Percentiles rank a stretch among this genome's conserved stretches.
phyloP scores from a whole-genome alignment of 2,888 invertebrate genomes.

The Drosophila mimica region DNA sequence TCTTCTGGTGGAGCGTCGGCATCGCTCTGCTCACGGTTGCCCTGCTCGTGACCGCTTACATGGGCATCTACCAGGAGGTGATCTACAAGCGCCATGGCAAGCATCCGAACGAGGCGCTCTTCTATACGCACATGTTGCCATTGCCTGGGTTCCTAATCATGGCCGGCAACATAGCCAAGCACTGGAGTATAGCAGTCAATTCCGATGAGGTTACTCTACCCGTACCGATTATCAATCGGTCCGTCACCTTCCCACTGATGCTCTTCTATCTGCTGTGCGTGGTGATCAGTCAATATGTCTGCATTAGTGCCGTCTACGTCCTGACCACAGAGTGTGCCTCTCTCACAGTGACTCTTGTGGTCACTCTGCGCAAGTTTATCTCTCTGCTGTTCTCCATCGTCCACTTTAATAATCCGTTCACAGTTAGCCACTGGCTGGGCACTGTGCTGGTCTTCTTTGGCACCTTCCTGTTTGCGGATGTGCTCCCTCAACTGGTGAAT shows the following conservation, averaged over 20 bases:
- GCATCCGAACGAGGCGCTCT: constrained; percentile 94
- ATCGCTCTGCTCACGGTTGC: constrained; percentile 94
- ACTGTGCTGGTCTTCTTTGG: constrained; percentile 96
- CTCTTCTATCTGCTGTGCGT: constrained; percentile 92
- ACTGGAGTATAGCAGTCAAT: constrained; percentile 89
- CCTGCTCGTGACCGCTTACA: constrained; percentile 95
- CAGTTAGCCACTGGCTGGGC: constrained; percentile 95
- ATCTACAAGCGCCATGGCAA: constrained; percentile 94
- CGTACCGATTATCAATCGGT: constrained; percentile 85
- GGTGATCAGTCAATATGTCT: constrained; percentile 95
- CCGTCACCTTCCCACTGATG: constrained; percentile 88
- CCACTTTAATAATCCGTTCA: constrained; percentile 97
- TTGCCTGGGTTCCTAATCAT: constrained; percentile 95
- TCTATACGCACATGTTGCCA: constrained; percentile 95
- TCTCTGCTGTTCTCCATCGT: constrained; percentile 97
- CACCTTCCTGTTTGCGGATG: constrained; percentile 95
- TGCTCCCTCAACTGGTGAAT: constrained; percentile 85
- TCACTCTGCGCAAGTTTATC: constrained; percentile 97
- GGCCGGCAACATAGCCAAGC: constrained; percentile 90
- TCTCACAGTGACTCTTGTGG: constrained; percentile 96
- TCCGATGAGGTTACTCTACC: constrained; percentile 86
- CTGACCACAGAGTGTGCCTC: constrained; percentile 97
- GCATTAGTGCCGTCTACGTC: constrained; percentile 97
- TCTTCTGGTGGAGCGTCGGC: constrained; percentile 89
- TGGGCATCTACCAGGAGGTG: constrained; percentile 98